phyloP scores from a whole-genome alignment of 2,888 invertebrate species.

The Scaptomyza caliginosa region DNA sequence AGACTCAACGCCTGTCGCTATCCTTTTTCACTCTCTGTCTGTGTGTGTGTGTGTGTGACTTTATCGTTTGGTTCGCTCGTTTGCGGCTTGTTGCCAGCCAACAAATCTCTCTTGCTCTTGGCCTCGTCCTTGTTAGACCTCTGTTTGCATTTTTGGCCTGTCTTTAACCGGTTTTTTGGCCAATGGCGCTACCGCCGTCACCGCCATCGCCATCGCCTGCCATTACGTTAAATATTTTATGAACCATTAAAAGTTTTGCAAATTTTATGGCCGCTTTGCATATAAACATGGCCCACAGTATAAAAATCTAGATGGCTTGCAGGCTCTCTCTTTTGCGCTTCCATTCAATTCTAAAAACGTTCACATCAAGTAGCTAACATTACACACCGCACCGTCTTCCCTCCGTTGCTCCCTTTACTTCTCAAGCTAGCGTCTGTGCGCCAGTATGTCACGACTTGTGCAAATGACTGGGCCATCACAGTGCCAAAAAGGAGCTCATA shows the following conservation, averaged over 20 bases:
- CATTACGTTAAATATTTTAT: slow-evolving; percentile 81
- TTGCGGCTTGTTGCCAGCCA: slow-evolving; percentile 74
- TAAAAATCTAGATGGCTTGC: slow-evolving; percentile 48
- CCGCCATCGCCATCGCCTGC: slow-evolving; percentile 25
- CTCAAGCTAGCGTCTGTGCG: slow-evolving; percentile 43
- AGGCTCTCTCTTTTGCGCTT: slow-evolving; percentile 44
- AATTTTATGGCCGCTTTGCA: slow-evolving; percentile 80
- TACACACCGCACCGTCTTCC: background rate
- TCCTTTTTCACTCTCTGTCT: background rate
- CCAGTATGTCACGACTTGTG: slow-evolving; percentile 73
- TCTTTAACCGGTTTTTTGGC: slow-evolving; percentile 73
- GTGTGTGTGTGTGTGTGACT: slow-evolving; percentile 1
- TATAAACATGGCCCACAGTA: slow-evolving; percentile 49
- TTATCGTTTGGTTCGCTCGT: slow-evolving; percentile 53
- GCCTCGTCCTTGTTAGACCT: slow-evolving; percentile 14
- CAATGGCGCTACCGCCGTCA: slow-evolving; percentile 5
- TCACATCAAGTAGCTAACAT: slow-evolving; percentile 11
- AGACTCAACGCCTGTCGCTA: slow-evolving; percentile 6
- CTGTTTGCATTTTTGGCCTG: slow-evolving; percentile 45
- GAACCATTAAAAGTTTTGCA: slow-evolving; percentile 80
- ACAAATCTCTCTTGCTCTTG: slow-evolving; percentile 61
- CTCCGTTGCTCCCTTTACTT: background rate
- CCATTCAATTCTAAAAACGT: slow-evolving; percentile 31
- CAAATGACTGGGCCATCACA: slow-evolving; percentile 76
- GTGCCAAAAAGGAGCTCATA: slow-evolving; percentile 76